Evolutionary conservation across 2,113 vertebrate species (phyloP), one percentile per base, ranked within the genome.

Genomic region (Meles meles): DNA sequence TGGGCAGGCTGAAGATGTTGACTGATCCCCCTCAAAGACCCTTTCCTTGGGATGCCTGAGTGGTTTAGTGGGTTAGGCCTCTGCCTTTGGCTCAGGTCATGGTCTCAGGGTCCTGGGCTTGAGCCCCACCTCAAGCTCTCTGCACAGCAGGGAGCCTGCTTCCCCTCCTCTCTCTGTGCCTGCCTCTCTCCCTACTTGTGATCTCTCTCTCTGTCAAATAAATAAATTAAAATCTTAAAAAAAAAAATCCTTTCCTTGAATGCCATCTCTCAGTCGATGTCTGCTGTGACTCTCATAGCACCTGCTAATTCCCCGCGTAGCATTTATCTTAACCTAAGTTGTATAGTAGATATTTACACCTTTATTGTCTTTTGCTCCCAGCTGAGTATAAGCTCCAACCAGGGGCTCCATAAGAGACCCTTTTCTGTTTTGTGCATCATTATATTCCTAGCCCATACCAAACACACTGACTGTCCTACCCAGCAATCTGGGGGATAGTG

Each of bases 81-180:
- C 52, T 55, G 17, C 17, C 17, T 55, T 55, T 55, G 52, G 52
- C 52, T 55, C 52, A 2, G 17, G 52, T 55, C 52, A 18, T 55
- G 52, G 52, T 55, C 52, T 55, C 52, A 55, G 52, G 5, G 5
- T 55, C 52, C 52, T 55, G 52, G 52, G 52, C 52, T 55, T 6
- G 1, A 55, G 52, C 52, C 52, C 52, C 52, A 55, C 52, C 52
- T 55, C 1, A 5, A 5, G 17, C 52, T 52, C 49, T 52, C 49
- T 52, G 49, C 49, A 52, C 49, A 52, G 49, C 5, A 17, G 49
- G 49, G 49, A 52, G 17, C 49, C 49, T 52, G 49, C 49, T 52
- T 4, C 14, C 49, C 4, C 14, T 1, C 49, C 49, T 4, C 49
- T 5, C 49, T 4, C 14, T 4, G 4, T 4, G 4, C 49, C 49